Base-by-base conservation (phyloP, 2,113 vertebrate genomes). In the Xiphias gladius region DNA sequence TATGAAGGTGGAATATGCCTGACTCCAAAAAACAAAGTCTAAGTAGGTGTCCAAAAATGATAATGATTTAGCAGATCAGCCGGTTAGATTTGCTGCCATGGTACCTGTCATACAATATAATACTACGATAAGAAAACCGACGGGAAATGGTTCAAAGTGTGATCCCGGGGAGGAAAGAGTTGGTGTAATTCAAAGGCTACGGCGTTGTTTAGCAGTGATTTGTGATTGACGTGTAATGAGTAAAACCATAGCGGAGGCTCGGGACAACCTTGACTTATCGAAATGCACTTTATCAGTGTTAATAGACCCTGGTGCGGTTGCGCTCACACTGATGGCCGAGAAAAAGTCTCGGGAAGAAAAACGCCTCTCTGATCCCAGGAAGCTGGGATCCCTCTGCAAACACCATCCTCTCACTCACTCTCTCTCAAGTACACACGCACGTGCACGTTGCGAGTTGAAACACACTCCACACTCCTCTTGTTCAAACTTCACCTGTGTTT, bases 11-110 rank as follows among this genome's bases (percentile, higher is more conserved):
- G 24, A 83, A 46, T 19, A 37, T 69, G 41, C 1, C 70, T 32
- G 14, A 20, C 37, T 75, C n/a, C 28, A 16, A n/a, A 54, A 64
- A 58, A 78, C 72, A 0, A 70, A 32, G 26, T 39, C n/a, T 28
- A 75, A 77, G 71, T 66, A 37, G 26, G 63, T 61, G 28, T 73
- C 11, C 48, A 32, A 63, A 84, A 81, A 81, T 75, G 64, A 62
- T 79, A 85, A 81, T 81, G 64, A 68, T 64, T 48, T 20, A 19
- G 78, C 32, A 81, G 59, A 81, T 65, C 50, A 72, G 30, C 48
- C 37, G 41, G 70, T 57, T 54, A 41, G 22, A 67, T 37, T 66
- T 52, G 39, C 11, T 74, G 12, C 55, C 17, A 32, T 1, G 0
- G 19, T 48, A 26, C 41, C 20, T 70, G 7, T 30, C 52, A 52